phyloP scores from a whole-genome alignment of 2,113 vertebrate species.

The Propithecus coquereli region DNA sequence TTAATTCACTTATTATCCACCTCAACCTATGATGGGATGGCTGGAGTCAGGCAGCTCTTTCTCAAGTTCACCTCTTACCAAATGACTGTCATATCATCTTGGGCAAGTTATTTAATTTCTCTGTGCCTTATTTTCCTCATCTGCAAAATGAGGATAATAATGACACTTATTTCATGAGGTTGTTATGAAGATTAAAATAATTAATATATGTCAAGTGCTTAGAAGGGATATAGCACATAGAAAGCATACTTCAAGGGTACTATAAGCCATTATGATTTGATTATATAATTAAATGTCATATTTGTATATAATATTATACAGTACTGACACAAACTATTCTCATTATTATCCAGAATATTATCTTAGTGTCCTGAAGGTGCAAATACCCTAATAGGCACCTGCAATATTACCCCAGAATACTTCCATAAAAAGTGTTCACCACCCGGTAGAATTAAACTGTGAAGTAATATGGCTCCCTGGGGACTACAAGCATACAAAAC shows the following conservation, averaged over 20 bases:
- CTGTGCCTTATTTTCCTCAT: background rate
- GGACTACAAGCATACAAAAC: background rate
- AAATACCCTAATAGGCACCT: background rate
- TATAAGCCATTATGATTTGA: background rate
- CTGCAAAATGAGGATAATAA: background rate
- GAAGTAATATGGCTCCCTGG: background rate
- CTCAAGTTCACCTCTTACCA: background rate
- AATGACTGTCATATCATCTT: background rate
- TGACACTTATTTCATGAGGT: background rate
- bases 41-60: background rate
- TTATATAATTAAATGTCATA: background rate
- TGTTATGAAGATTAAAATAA: background rate
- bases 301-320: background rate
- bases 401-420: background rate
- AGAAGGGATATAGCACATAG: background rate
- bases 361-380: background rate
- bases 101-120: background rate
- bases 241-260: background rate
- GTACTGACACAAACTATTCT: background rate
- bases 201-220: background rate
- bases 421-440: background rate
- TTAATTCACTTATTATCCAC: background rate
- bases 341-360: background rate
- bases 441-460: background rate
- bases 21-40: background rate